Percentiles rank a stretch among this genome's conserved stretches.
These are phyloP conservation scores for Pongo pygmaeus DNA, from an alignment of 2,113 vertebrate genomes.

Conservation along the genomic window DNA sequence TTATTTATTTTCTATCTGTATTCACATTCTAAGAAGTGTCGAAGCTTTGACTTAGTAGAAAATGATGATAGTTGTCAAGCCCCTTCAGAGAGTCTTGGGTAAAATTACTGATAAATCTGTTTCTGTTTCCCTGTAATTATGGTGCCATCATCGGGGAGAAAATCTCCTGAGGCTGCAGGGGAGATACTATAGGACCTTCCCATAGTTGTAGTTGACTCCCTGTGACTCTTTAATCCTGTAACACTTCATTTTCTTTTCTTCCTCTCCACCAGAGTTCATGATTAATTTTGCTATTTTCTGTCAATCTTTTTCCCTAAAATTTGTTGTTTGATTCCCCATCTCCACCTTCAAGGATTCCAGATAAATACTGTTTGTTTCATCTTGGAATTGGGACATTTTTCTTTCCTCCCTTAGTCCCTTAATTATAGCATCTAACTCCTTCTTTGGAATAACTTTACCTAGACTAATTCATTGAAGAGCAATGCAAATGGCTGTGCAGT, in stretches of 20 bases:
- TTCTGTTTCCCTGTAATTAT: constrained; percentile 13
- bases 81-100: not conserved
- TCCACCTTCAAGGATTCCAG: not conserved
- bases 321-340: not conserved
- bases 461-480: not conserved
- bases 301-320: not conserved
- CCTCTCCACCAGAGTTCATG: not conserved
- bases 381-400: not conserved
- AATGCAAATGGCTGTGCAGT: not conserved
- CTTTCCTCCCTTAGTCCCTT: constrained; percentile 1
- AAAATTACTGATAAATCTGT: not conserved
- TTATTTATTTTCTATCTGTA: not conserved
- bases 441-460: not conserved
- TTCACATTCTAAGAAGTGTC: not conserved
- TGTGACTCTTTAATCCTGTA: not conserved
- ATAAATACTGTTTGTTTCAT: not conserved
- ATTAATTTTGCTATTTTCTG: not conserved
- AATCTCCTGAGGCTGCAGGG: not conserved
- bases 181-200: not conserved
- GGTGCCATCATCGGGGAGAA: not conserved
- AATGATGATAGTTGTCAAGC: not conserved
- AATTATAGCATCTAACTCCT: not conserved
- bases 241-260: not conserved
- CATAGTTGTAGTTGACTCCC: not conserved
- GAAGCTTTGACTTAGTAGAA: not conserved